phyloP scores from a whole-genome alignment of 2,113 vertebrate species.

The Ochotona princeps region DNA sequence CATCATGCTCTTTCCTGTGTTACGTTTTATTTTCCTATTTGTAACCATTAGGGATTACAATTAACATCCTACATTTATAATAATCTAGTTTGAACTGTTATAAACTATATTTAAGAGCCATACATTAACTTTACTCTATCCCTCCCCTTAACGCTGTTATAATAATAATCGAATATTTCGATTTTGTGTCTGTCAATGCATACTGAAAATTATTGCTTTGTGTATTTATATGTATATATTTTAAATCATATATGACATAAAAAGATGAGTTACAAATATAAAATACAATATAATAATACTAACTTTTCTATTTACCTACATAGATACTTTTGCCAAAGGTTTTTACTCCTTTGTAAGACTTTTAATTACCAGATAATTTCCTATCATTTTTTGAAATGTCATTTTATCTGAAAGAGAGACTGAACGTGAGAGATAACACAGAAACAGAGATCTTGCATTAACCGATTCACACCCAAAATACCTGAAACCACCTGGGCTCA shows the following conservation, averaged over 20 bases:
- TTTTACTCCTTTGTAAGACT: neutral
- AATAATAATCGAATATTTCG: neutral
- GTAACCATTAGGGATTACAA: neutral
- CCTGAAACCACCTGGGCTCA: no score
- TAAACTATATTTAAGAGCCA: conserved; percentile 18
- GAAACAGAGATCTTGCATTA: no score
- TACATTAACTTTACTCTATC: neutral
- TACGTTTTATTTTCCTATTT: neutral
- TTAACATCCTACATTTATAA: conserved; percentile 15
- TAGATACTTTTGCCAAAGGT: neutral
- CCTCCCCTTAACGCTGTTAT: neutral
- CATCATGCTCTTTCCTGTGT: neutral
- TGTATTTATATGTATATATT: neutral
- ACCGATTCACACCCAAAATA: no score
- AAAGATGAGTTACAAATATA: neutral
- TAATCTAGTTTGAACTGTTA: conserved; percentile 22
- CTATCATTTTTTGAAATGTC: no score
- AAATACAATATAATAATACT: neutral
- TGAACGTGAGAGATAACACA: no score
- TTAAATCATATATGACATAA: neutral
- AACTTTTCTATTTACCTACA: neutral
- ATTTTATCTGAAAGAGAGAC: no score
- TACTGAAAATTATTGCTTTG: neutral
- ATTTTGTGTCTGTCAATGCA: neutral
- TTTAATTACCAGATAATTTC: neutral